phyloP scores from a whole-genome alignment of 2,888 invertebrate genomes.

The Timema cristinae region DNA sequence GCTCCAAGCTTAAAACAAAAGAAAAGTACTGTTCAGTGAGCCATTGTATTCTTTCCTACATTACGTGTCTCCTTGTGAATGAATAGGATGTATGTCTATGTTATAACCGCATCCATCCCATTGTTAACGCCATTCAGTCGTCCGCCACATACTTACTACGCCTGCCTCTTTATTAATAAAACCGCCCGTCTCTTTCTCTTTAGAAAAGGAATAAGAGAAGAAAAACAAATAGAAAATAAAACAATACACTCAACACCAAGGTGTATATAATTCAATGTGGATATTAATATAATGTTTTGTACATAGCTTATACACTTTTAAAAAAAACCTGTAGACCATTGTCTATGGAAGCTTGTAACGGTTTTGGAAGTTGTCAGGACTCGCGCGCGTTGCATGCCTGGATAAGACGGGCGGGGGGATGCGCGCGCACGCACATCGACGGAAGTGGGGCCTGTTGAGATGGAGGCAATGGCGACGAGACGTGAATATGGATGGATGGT shows the following conservation, averaged over 20 bases:
- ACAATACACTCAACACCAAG: no score
- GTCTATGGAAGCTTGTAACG: conserved; percentile 16
- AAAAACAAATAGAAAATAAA: no score
- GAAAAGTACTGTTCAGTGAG: conserved; percentile 24
- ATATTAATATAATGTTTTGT: not conserved
- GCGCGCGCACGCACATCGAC: conserved; percentile 24
- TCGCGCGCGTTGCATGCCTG: not conserved
- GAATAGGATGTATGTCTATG: not conserved
- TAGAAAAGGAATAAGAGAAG: not conserved
- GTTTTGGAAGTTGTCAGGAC: conserved; percentile 5
- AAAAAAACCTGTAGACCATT: not conserved
- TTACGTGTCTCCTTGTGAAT: conserved; percentile 21
- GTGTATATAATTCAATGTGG: no score
- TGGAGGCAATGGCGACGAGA: conserved; percentile 17
- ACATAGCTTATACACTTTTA: not conserved
- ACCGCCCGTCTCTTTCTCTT: not conserved
- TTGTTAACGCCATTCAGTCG: conserved; percentile 6
- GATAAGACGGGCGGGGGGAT: not conserved
- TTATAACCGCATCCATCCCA: not conserved
- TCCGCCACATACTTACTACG: not conserved
- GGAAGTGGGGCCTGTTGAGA: conserved; percentile 16
- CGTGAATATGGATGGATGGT: conserved; percentile 24
- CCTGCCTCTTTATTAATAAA: conserved; percentile 13
- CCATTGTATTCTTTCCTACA: conserved; percentile 22
- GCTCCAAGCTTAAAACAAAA: not conserved